Evolutionary conservation across 2,888 invertebrate species (phyloP), one percentile per base, ranked within the genome.

Genomic region (Tuberolachnus salignus): DNA sequence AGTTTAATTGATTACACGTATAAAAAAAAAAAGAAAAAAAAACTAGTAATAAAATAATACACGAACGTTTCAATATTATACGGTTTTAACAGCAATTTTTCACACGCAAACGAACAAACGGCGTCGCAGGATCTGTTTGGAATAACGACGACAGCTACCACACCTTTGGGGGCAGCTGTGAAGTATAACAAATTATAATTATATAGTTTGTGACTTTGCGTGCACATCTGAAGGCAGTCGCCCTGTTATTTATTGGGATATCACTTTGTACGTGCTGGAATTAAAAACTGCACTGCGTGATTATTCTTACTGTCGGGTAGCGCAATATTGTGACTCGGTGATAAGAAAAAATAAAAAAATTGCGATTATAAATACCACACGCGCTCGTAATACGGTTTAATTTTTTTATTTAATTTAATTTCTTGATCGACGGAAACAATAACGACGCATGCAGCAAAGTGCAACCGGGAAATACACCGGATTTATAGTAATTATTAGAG

Each of bases 171-270:
- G 34, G 6, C 49, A 42, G 42, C 49, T 26, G 34, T 34, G 34
- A 34, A 34, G 34, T n/a, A n/a, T n/a, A n/a, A n/a, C 34, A 34
- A 3, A 34, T 34, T 34, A 34, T 34, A 16, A 59, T 26, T 23
- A 59, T 10, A 26, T 6, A 19, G 59, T 59, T 59, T 13, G 34
- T 34, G 34, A 49, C 66, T 21, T n/a, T 34, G 19, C n/a, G 13
- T 34, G 34, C 51, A 51, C 67, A 19, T 67, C 26, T n/a, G 67
- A 34, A 67, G 67, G 26, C 26, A 67, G 51, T 26, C 3, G 23
- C 14, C 13, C 34, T 19, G n/a, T 49, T 49, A 49, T 26, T 26
- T 67, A 13, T 67, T 51, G 67, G 26, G 51, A 67, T 51, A 67
- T 23, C n/a, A 26, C 26, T 34, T 14, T 44, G 26, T 51, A 11